phyloP scores from a whole-genome alignment of 2,888 invertebrate genomes.

The Chalcis sispes region DNA sequence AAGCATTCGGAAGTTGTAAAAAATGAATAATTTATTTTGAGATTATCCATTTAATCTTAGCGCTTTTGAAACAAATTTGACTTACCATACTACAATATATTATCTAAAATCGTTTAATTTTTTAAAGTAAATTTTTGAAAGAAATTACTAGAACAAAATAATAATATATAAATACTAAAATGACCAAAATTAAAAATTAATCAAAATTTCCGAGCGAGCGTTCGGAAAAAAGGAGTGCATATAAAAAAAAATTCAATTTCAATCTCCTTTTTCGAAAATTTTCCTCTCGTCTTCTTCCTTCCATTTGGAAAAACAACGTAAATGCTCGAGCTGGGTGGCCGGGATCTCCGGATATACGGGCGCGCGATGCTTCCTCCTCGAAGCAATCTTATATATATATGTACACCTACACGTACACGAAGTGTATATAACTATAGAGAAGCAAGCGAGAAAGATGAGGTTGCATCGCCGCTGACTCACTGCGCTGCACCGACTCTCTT shows the following conservation, averaged over 20 bases:
- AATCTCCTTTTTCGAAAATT: not conserved
- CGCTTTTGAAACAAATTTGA: too few species aligned
- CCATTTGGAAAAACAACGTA: not conserved
- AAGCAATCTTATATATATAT: not conserved
- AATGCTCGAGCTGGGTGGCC: constrained; percentile 9
- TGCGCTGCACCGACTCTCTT: not conserved
- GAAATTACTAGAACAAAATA: too few species aligned
- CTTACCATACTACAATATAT: too few species aligned
- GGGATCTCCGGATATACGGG: not conserved
- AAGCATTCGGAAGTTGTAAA: too few species aligned
- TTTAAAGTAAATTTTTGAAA: too few species aligned
- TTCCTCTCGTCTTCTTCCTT: not conserved
- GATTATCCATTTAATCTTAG: too few species aligned
- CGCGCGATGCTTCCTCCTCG: not conserved
- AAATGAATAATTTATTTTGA: too few species aligned
- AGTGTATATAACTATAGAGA: too few species aligned
- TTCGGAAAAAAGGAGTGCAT: not conserved
- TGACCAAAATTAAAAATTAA: too few species aligned
- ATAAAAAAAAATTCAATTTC: not conserved
- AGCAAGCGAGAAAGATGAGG: too few species aligned
- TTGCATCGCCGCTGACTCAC: not conserved
- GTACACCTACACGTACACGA: not conserved
- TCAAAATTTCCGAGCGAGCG: not conserved
- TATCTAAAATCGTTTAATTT: too few species aligned
- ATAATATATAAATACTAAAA: too few species aligned